Evolutionary conservation across 2,797 vertebrate genomes (phyloP).

Genomic region (Orestias chungarensis): DNA sequence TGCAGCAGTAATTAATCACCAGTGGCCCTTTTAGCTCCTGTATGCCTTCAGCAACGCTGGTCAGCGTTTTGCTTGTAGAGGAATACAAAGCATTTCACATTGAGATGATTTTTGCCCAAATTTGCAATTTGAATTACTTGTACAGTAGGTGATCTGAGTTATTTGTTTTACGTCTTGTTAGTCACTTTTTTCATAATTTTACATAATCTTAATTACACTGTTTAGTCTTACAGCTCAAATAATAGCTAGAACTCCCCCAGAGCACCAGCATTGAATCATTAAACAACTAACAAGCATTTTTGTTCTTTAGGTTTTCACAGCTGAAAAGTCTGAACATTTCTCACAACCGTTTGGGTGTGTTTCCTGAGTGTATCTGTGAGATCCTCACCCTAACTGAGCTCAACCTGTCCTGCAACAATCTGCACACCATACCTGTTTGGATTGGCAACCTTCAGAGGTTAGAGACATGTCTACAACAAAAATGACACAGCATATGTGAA

Average conservation of each 20-base stretch:
- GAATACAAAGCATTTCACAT: background rate
- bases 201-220: background rate
- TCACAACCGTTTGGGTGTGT: conserved; percentile 92
- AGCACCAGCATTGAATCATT: too few species aligned
- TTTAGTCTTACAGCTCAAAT: background rate
- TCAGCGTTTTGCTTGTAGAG: background rate
- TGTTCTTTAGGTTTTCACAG: conserved; percentile 88
- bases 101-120: background rate
- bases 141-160: background rate
- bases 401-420: conserved; percentile 92
- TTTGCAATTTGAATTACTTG: background rate
- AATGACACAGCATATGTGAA: background rate
- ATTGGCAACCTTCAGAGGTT: conserved; percentile 90
- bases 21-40: background rate
- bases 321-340: conserved; percentile 95
- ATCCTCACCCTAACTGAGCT: conserved; percentile 92
- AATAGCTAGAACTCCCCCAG: background rate
- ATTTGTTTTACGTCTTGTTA: background rate
- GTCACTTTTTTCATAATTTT: background rate
- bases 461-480: conserved; percentile 20
- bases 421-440: conserved; percentile 82
- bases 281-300: background rate
- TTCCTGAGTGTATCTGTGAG: conserved; percentile 90
- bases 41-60: background rate
- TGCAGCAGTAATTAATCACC: conserved; percentile 9